Percentiles rank a stretch among this genome's conserved stretches.
Evolutionary conservation across 2,113 vertebrate species (phyloP).

Genomic region (Turdus rufiventris): DNA sequence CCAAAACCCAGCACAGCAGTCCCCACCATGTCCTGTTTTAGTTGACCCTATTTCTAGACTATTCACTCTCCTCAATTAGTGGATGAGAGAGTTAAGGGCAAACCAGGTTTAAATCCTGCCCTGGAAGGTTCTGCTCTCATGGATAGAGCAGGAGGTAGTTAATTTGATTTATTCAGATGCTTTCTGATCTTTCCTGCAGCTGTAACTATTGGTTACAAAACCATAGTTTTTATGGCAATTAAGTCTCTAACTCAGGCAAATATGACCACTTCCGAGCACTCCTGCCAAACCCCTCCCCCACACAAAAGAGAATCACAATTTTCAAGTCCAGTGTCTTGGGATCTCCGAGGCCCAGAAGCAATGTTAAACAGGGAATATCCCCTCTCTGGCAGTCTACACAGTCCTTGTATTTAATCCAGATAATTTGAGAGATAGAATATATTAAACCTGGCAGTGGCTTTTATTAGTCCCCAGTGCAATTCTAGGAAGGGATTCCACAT

Average conservation of each 20-base stretch:
- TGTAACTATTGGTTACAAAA: slow-evolving; percentile 48
- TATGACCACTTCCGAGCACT: slow-evolving; percentile 24
- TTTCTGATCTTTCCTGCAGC: slow-evolving; percentile 39
- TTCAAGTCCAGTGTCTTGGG: slow-evolving; percentile 29
- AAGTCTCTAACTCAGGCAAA: slow-evolving; percentile 24
- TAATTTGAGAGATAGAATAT: slow-evolving; percentile 46
- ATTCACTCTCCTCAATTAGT: neutral
- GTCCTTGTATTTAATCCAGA: slow-evolving; percentile 37
- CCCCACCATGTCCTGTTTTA: neutral
- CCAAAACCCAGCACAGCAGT: accelerated
- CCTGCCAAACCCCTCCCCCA: slow-evolving; percentile 16
- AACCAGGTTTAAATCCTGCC: neutral
- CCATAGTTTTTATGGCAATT: slow-evolving; percentile 30
- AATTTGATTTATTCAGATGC: slow-evolving; percentile 13
- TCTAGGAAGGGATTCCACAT: slow-evolving; percentile 49
- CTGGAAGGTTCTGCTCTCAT: neutral
- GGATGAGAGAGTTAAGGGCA: neutral
- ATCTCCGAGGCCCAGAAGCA: slow-evolving; percentile 25
- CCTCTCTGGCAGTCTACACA: neutral
- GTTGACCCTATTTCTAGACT: neutral
- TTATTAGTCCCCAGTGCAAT: slow-evolving; percentile 35
- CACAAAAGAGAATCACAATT: neutral
- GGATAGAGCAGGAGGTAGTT: neutral
- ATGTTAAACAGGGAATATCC: slow-evolving; percentile 27
- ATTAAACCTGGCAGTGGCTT: slow-evolving; percentile 42